These are phyloP conservation scores for Nymphalis c-album DNA, from an alignment of 2,888 invertebrate species.

Conservation along the genomic window DNA sequence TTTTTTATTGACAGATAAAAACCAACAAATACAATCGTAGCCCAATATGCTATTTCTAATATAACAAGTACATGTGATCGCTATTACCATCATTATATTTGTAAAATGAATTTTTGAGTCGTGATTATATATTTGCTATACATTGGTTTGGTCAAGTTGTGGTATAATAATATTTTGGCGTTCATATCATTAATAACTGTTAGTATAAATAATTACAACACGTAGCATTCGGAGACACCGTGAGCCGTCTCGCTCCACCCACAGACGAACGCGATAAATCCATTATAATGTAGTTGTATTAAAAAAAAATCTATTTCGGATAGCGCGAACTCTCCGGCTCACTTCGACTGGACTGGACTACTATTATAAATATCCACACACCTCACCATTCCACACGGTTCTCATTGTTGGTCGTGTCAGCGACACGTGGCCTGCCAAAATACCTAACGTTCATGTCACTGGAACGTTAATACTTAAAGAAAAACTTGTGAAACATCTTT, in stretches of 20 bases:
- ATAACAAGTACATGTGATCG: too few relatives aligned
- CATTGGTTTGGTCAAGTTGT: too few relatives aligned
- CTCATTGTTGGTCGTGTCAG: conserved; percentile 42
- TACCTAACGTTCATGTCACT: conserved; percentile 21
- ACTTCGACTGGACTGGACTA: conserved; percentile 32
- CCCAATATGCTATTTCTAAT: too few relatives aligned
- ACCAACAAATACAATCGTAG: too few relatives aligned
- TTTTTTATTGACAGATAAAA: too few relatives aligned
- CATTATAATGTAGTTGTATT: conserved; percentile 38
- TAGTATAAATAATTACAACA: conserved; percentile 3
- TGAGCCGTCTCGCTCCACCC: conserved; percentile 32
- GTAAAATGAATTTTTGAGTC: too few relatives aligned
- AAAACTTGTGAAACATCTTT: not conserved
- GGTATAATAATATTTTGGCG: not conserved
- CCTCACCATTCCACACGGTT: conserved; percentile 47
- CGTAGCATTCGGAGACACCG: not conserved
- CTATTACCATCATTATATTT: too few relatives aligned
- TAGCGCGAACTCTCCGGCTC: conserved; percentile 32
- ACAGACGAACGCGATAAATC: conserved; percentile 39
- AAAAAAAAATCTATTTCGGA: conserved; percentile 46
- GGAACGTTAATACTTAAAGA: conserved; percentile 5
- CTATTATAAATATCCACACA: conserved; percentile 46
- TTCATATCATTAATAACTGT: not conserved
- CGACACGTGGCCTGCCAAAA: conserved; percentile 35
- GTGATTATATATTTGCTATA: too few relatives aligned